Percentiles rank a stretch among this genome's conserved stretches.
Evolutionary conservation across 2,888 invertebrate genomes (phyloP).

Genomic region (Mythimna impura): DNA sequence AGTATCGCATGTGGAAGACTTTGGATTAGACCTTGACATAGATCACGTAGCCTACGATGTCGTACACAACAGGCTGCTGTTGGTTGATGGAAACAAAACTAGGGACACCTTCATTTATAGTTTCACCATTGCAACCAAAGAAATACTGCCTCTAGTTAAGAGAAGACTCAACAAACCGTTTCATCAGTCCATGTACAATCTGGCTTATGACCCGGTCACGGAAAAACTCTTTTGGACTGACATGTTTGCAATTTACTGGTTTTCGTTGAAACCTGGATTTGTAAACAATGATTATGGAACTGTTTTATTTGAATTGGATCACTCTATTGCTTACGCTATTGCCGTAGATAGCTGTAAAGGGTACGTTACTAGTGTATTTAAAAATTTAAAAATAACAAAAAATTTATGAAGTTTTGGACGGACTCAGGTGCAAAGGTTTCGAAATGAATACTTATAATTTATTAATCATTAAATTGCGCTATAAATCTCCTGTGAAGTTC

Average conservation of each 20-base stretch:
- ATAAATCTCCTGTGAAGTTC: neutral
- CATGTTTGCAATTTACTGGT: neutral
- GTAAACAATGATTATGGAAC: neutral
- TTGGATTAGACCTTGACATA: neutral
- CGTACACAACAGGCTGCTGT: neutral
- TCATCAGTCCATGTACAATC: neutral
- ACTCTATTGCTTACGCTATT: neutral
- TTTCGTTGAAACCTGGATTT: conserved; percentile 11
- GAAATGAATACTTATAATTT: neutral
- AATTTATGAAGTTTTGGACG: too few relatives aligned
- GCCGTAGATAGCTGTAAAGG: conserved; percentile 12
- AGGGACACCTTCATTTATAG: neutral
- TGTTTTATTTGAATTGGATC: neutral
- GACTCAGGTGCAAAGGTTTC: neutral
- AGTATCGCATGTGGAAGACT: neutral
- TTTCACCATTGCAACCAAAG: neutral
- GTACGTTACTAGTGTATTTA: neutral
- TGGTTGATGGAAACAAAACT: neutral
- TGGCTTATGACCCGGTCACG: neutral
- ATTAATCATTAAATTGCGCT: neutral
- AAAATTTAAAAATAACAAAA: neutral
- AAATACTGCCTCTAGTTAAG: neutral
- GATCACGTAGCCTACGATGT: neutral
- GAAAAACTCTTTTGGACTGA: conserved; percentile 1
- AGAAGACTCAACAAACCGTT: neutral